Conservation (phyloP, 2,888 invertebrate species). For the Thecophora atra region DNA sequence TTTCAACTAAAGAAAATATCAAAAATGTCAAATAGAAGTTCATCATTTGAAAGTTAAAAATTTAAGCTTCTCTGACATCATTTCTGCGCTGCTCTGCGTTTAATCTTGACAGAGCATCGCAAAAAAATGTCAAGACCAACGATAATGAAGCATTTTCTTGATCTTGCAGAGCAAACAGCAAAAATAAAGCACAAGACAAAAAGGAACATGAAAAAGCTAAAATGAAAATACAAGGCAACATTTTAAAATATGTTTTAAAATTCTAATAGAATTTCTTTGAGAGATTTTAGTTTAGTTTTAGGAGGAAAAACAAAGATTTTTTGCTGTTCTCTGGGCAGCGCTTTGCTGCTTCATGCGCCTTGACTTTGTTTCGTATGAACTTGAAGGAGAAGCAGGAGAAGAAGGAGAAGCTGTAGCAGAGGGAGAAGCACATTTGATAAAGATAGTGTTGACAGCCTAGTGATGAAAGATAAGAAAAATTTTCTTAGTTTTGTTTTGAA, state of each 20-base stretch:
- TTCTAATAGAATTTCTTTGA: background rate
- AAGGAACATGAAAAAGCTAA: background rate
- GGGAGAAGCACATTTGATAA: no score
- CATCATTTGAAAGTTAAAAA: no score
- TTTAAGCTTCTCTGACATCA: no score
- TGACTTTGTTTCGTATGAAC: conserved; percentile 6
- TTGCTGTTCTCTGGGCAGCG: background rate
- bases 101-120: background rate
- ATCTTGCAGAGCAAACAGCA: background rate
- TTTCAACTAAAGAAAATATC: no score
- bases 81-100: no score
- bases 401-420: no score
- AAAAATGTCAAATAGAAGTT: no score
- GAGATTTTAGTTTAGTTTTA: background rate
- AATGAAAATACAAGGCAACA: background rate
- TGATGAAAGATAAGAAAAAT: no score
- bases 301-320: background rate
- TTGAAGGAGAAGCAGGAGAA: background rate
- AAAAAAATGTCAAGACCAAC: background rate
- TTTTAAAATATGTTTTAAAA: background rate
- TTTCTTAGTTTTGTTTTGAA: no score
- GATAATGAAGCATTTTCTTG: no score
- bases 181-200: background rate
- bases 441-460: no score
- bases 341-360: background rate